Base-by-base conservation (phyloP, 2,888 invertebrate species). In the Drosophila rellima region DNA sequence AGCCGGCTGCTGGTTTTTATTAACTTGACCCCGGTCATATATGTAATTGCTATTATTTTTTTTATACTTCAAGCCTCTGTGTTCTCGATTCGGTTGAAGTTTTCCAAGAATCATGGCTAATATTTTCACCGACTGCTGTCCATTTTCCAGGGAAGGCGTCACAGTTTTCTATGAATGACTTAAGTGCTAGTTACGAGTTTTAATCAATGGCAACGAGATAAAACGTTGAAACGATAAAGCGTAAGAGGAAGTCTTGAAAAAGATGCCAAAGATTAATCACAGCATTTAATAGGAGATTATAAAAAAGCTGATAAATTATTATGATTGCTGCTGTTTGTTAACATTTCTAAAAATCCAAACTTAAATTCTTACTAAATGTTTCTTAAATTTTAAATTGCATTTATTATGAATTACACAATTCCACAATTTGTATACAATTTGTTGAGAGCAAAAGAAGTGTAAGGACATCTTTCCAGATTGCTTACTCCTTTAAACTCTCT, bases 11-110 rank as follows among this genome's bases (percentile, higher is more conserved):
- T 45, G 39, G 40, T 57, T 84, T 79, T 87, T 87, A 81, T 81
- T 81, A 67, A 76, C 67, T 35, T 50, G 60, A 40, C 31, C 61
- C 50, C 48, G 55, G 29, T 67, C 63, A 69, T 61, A 66, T 56
- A 55, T 86, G 80, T 88, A 88, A 86, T 82, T 88, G 86, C 86
- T 80, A 88, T 78, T 81, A 78, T 78, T 72, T 84, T 65, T 66
- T 60, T 67, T 52, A 13, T 11, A 35, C 23, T 29, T 13, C 15
- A 52, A 23, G 31, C 10, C 35, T n/a, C 33, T 47, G n/a, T 52
- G 26, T 35, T 20, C 60, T 75, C 17, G 39, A 52, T 57, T 67
- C 26, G 39, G 56, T 44, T 7, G 44, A 56, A 35, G 23, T 60
- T 67, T 82, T 82, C 88, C 51, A 29, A 45, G 82, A 82, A 82